Evolutionary conservation across 2,797 vertebrate species (phyloP).

Genomic region (Poecile montanus): DNA sequence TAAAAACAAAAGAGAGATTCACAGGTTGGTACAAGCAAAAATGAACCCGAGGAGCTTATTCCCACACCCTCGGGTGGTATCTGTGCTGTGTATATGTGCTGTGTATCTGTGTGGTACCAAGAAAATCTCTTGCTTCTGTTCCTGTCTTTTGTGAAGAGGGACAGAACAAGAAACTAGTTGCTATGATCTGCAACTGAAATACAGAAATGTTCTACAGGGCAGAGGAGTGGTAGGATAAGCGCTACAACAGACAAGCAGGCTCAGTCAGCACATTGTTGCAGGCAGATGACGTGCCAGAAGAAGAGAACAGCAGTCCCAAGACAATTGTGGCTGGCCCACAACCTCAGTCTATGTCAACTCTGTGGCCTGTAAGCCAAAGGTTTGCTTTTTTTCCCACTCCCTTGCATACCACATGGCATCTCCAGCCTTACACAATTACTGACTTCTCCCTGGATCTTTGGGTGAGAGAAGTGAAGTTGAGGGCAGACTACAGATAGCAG

Average conservation of each 20-base stretch:
- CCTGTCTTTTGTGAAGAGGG: neutral
- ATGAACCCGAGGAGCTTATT: neutral
- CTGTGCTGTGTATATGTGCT: neutral
- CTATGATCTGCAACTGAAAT: neutral
- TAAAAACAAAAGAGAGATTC: neutral
- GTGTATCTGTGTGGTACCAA: neutral
- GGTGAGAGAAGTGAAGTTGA: neutral
- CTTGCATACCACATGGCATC: constrained; percentile 32
- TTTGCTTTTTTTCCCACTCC: constrained; percentile 49
- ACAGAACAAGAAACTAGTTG: neutral
- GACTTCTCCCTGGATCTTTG: neutral
- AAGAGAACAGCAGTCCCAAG: constrained; percentile 57
- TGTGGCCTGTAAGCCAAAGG: constrained; percentile 50
- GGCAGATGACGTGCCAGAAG: constrained; percentile 58
- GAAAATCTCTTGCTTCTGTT: neutral
- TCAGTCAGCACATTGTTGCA: constrained; percentile 63
- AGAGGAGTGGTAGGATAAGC: constrained; percentile 25
- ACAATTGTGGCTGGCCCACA: constrained; percentile 61
- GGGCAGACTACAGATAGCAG: neutral
- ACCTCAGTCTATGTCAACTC: constrained; percentile 53
- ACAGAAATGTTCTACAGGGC: constrained; percentile 32
- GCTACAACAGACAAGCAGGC: constrained; percentile 28
- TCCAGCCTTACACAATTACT: constrained; percentile 21
- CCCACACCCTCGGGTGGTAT: neutral
- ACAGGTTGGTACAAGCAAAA: neutral